Evolutionary conservation across 2,888 invertebrate genomes (phyloP).

Genomic region (Dione vanillae): DNA sequence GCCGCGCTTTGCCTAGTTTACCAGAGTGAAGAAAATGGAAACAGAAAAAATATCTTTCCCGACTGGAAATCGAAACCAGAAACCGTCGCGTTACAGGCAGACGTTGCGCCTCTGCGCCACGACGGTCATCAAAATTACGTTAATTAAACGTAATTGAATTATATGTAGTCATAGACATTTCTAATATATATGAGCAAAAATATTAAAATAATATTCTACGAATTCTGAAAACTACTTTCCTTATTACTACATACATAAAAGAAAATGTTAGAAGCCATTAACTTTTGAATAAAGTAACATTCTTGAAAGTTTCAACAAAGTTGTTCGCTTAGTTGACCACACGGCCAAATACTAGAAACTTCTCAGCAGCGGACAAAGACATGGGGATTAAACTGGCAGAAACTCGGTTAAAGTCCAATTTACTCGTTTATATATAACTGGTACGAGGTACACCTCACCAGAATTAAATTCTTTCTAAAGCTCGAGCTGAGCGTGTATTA

Average conservation of each 20-base stretch:
- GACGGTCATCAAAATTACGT: too few species aligned
- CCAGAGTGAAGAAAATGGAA: too few species aligned
- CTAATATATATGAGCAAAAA: too few species aligned
- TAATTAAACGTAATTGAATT: too few species aligned
- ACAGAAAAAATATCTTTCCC: too few species aligned
- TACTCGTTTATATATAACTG: slow-evolving; percentile 32
- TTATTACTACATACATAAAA: slow-evolving; percentile 7
- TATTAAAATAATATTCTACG: too few species aligned
- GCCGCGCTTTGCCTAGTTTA: too few species aligned
- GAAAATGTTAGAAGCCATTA: slow-evolving; percentile 19
- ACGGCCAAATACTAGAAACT: slow-evolving; percentile 27
- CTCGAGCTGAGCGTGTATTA: too few species aligned
- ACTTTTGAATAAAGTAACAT: slow-evolving; percentile 23
- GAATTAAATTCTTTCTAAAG: not conserved
- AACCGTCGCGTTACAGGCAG: too few species aligned
- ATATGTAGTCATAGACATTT: too few species aligned
- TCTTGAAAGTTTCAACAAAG: slow-evolving; percentile 20
- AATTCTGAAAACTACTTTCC: not conserved
- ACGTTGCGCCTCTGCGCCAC: too few species aligned
- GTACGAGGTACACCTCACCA: not conserved
- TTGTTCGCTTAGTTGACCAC: slow-evolving; percentile 23
- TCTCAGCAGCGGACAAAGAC: slow-evolving; percentile 24
- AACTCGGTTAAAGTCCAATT: slow-evolving; percentile 43
- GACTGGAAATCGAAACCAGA: too few species aligned
- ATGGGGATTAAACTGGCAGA: slow-evolving; percentile 36